A percentile compares a stretch with the other conserved stretches of the same genome.
phyloP scores from a whole-genome alignment of 2,797 vertebrate species.

The Dendrocincla tyrannina region DNA sequence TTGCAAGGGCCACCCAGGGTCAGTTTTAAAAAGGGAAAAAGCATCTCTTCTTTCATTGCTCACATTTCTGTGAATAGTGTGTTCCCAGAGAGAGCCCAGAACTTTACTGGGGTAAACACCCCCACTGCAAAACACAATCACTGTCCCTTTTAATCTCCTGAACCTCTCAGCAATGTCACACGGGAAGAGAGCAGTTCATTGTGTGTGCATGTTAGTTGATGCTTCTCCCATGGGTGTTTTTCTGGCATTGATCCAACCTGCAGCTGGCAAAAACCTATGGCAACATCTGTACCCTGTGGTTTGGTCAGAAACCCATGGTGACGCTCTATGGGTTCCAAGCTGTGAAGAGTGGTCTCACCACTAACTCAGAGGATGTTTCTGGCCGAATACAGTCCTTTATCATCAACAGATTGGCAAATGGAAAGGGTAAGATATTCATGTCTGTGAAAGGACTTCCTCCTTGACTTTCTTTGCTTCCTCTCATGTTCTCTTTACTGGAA shows the following conservation, averaged over 20 bases:
- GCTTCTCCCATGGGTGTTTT: not conserved
- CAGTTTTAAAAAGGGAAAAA: not conserved
- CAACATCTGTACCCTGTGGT: slow-evolving; percentile 18
- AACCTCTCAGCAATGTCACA: not conserved
- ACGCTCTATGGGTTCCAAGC: slow-evolving; percentile 31
- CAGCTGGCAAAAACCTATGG: slow-evolving; percentile 34
- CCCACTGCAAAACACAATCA: not conserved
- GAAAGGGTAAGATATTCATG: not conserved
- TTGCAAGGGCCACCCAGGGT: not conserved
- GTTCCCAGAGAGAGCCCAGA: not conserved
- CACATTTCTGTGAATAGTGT: not conserved
- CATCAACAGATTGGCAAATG: not conserved
- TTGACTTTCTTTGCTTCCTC: not conserved
- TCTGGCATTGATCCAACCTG: not conserved
- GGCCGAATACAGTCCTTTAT: not conserved
- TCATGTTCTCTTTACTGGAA: not conserved
- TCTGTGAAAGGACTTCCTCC: not conserved
- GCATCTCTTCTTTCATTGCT: not conserved
- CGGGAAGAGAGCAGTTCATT: not conserved
- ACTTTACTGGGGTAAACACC: not conserved
- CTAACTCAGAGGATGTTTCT: not conserved
- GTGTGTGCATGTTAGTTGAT: not conserved
- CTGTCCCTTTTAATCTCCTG: not conserved
- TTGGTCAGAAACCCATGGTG: not conserved
- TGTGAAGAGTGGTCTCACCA: not conserved